Conservation (phyloP, 2,797 vertebrate genomes). For the Platalea minor region DNA sequence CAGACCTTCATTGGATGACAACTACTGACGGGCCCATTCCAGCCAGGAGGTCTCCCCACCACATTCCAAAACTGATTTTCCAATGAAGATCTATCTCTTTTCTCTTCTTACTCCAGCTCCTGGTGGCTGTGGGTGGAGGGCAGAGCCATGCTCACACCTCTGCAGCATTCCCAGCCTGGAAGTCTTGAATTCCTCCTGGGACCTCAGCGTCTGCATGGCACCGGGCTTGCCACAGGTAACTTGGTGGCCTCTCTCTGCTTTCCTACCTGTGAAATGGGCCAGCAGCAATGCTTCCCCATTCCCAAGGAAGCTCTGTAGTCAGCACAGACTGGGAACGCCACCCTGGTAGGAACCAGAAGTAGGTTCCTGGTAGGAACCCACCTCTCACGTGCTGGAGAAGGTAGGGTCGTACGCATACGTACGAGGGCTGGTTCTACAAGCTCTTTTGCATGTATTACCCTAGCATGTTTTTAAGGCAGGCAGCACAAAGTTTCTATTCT, state of each 20-base stretch:
- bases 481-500: not conserved
- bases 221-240: not conserved
- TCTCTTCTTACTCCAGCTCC: not conserved
- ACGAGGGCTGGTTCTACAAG: not conserved
- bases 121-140: not conserved
- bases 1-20: not conserved
- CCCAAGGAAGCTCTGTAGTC: not conserved
- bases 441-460: not conserved
- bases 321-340: not conserved
- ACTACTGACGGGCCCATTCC: rapidly evolving
- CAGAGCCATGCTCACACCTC: not conserved
- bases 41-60: not conserved
- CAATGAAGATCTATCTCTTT: not conserved
- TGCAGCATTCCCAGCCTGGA: not conserved
- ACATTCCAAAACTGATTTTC: not conserved
- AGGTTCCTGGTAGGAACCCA: not conserved
- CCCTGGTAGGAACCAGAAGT: not conserved
- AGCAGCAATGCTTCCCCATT: not conserved
- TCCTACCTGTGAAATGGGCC: not conserved
- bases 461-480: not conserved
- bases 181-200: not conserved
- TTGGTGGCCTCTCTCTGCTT: not conserved
- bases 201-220: rapidly evolving
- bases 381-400: not conserved
- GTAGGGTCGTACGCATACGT: rapidly evolving